Evolutionary conservation across 2,888 invertebrate genomes (phyloP).

Genomic region (Deilephila elpenor): DNA sequence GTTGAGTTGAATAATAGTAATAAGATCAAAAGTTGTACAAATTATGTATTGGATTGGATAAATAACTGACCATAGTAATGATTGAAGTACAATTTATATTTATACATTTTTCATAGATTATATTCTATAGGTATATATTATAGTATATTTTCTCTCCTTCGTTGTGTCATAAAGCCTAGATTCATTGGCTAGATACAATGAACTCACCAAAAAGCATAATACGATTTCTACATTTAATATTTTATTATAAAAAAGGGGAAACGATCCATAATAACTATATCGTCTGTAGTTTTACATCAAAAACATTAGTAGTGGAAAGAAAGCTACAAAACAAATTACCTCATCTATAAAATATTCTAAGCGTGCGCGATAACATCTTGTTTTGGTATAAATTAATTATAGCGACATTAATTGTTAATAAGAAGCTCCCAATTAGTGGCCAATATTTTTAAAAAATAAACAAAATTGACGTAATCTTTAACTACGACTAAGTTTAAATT

Average conservation of each 20-base stretch:
- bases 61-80: too few species aligned
- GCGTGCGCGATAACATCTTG: conserved; percentile 64
- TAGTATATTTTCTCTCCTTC: too few species aligned
- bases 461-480: conserved; percentile 45
- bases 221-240: too few species aligned
- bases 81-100: too few species aligned
- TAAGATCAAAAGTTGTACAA: too few species aligned
- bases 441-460: conserved; percentile 48
- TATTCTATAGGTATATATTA: too few species aligned
- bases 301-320: conserved; percentile 39
- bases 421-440: conserved; percentile 67
- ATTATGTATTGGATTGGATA: too few species aligned
- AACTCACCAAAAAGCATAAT: too few species aligned
- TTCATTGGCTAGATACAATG: too few species aligned
- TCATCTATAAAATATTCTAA: conserved; percentile 66
- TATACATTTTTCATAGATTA: too few species aligned
- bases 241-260: not conserved
- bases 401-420: conserved; percentile 61
- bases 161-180: too few species aligned
- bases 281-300: not conserved
- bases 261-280: not conserved
- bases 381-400: conserved; percentile 72
- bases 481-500: conserved; percentile 38
- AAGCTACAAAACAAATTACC: conserved; percentile 73
- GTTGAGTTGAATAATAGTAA: too few species aligned